Base-by-base conservation (phyloP, 2,113 vertebrate genomes). In the Anser brachyrhynchus region DNA sequence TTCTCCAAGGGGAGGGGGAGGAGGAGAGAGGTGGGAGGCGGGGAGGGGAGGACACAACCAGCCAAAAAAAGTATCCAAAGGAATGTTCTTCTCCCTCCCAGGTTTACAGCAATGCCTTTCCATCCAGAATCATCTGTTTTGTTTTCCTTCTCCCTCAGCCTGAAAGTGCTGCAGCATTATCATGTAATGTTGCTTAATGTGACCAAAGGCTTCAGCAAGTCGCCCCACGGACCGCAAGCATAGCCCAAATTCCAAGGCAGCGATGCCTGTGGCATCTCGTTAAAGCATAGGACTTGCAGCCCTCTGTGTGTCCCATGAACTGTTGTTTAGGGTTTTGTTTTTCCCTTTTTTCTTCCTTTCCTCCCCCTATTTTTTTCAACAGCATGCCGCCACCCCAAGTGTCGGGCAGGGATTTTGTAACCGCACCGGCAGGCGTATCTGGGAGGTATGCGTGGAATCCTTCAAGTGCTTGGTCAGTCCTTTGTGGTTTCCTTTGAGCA, bases 61-160 rank as follows among this genome's bases (percentile, higher is more conserved):
- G 94, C 95, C 95, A 96, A 92, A 95, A 95, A 90, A 92, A 88
- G 92, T 96, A 95, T 89, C 85, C 5, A 0, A 80, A 96, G 64
- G 93, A 97, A 96, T 95, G 87, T 94, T 92, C 87, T 97, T 90
- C 92, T 94, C 91, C 87, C 86, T 96, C 95, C 94, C 96, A 91
- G 92, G 94, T 96, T 96, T 95, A 93, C 87, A 95, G 96, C 90
- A 76, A 51, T 95, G 96, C 96, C 96, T 95, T 96, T 95, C 96
- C 96, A 94, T 90, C 92, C 94, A 80, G 84, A 96, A 51, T 95
- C 91, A 96, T 97, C 91, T 97, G 96, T 92, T 97, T 96, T 96
- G 95, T 94, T 96, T 97, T 95, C 91, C 93, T 95, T 91, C 91
- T 96, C 86, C 66, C 84, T 96, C 92, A 84, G 89, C 71, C 93